Evolutionary conservation across 2,797 vertebrate species (phyloP).

Genomic region (Pampus argenteus): DNA sequence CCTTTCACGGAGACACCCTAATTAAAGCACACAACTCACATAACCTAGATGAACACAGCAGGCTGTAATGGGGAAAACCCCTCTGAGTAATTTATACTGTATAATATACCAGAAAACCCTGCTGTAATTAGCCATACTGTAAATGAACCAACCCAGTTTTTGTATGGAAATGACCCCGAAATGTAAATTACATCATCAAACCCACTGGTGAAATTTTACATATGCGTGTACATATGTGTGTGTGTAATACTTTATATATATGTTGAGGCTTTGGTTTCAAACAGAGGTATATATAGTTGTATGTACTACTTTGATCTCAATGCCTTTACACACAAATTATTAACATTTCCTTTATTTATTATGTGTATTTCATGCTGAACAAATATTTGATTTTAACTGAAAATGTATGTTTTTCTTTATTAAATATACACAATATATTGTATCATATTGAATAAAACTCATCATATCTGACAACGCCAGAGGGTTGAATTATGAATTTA

Average conservation of each 20-base stretch:
- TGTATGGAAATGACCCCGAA: slow-evolving; percentile 57
- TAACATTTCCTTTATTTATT: background rate
- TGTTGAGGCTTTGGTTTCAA: background rate
- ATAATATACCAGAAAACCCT: slow-evolving; percentile 17
- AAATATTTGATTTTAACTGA: background rate
- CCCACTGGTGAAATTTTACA: slow-evolving; percentile 5
- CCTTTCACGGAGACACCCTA: slow-evolving; percentile 46
- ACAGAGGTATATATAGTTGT: background rate
- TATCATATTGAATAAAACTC: slow-evolving; percentile 1
- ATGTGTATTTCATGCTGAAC: background rate
- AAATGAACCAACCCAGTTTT: slow-evolving; percentile 61
- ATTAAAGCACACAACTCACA: slow-evolving; percentile 48
- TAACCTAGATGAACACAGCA: slow-evolving; percentile 52
- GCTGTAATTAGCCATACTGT: slow-evolving; percentile 54
- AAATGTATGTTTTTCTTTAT: background rate
- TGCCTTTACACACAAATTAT: background rate
- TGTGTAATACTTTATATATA: background rate
- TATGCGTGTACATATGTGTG: too few species aligned
- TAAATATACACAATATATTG: slow-evolving; percentile 1
- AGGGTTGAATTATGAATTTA: slow-evolving; percentile 52
- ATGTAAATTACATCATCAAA: slow-evolving; percentile 48
- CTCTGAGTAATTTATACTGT: slow-evolving; percentile 47
- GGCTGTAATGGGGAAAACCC: slow-evolving; percentile 48
- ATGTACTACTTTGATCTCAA: background rate
- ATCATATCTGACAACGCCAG: slow-evolving; percentile 6